Evolutionary conservation across 2,888 invertebrate species (phyloP).

Genomic region (Lasius platythorax): DNA sequence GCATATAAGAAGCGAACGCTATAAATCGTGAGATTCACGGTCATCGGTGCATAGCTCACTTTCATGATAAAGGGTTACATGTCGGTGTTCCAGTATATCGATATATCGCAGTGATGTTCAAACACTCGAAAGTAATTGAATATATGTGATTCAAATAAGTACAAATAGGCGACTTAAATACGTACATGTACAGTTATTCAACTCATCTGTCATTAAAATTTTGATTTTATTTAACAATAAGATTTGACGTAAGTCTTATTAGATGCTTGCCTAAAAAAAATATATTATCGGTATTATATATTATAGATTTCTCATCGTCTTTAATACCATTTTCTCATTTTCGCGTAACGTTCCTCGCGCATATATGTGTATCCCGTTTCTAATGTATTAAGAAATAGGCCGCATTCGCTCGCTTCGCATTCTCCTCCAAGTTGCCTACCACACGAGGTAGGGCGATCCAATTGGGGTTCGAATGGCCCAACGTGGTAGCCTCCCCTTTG

Average conservation of each 20-base stretch:
- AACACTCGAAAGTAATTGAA: not conserved
- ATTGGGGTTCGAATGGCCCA: constrained; percentile 78
- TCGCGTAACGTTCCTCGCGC: not conserved
- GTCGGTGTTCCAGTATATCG: not conserved
- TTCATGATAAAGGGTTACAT: not conserved
- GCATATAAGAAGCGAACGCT: constrained; percentile 2
- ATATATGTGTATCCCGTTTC: not conserved
- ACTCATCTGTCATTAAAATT: not conserved
- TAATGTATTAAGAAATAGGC: constrained; percentile 66
- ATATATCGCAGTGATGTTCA: not conserved
- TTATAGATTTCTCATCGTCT: not conserved
- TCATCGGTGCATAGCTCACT: constrained; percentile 14
- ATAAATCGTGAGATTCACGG: constrained; percentile 20
- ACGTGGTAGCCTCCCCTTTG: constrained; percentile 77
- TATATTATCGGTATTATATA: not conserved
- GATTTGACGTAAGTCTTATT: not conserved
- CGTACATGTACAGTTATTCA: not conserved
- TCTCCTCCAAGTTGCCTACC: constrained; percentile 55
- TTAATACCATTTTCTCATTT: constrained; percentile 11
- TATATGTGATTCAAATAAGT: not conserved
- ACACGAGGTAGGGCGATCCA: constrained; percentile 76
- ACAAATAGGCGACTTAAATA: too few relatives aligned
- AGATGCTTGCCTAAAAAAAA: not conserved
- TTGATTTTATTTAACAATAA: not conserved
- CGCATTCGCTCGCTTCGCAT: constrained; percentile 34